These are phyloP conservation scores for Condylura cristata DNA, from an alignment of 2,113 vertebrate genomes.

Conservation along the genomic window DNA sequence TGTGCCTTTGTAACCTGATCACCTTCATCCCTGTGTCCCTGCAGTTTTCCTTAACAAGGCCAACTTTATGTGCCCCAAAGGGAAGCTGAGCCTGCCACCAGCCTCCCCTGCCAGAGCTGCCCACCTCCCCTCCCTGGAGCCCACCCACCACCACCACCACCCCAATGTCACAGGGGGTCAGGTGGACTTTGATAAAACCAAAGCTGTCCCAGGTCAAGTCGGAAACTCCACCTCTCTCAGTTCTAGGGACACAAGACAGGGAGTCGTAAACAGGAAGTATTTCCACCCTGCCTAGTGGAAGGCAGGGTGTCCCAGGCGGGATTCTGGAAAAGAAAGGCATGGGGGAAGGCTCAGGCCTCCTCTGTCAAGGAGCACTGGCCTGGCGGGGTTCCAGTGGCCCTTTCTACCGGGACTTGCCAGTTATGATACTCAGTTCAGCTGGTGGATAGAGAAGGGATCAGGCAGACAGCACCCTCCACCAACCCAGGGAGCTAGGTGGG, in stretches of 20 bases:
- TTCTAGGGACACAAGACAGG: not conserved
- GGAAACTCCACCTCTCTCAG: slow-evolving; percentile 55
- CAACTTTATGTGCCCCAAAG: slow-evolving; percentile 31
- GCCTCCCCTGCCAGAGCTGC: not conserved
- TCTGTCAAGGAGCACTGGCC: not conserved
- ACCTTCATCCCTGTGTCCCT: not conserved
- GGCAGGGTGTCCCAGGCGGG: not conserved
- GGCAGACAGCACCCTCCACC: not conserved
- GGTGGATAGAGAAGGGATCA: not conserved
- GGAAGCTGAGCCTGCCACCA: too few species aligned
- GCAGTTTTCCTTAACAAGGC: slow-evolving; percentile 56
- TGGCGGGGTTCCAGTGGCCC: not conserved
- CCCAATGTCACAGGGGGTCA: not conserved
- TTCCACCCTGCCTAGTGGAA: not conserved
- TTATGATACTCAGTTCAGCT: not conserved
- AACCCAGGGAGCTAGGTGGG: not conserved
- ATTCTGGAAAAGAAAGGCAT: not conserved
- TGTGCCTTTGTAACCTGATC: slow-evolving; percentile 71
- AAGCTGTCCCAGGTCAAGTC: slow-evolving; percentile 14
- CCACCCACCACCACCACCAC: slow-evolving; percentile 25
- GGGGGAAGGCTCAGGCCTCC: not conserved
- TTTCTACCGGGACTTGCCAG: not conserved
- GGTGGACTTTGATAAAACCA: slow-evolving; percentile 17
- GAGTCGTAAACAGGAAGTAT: slow-evolving; percentile 66
- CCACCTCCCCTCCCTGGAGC: not conserved